Conservation (phyloP, 2,797 vertebrate genomes). For the Amblyraja radiata region DNA sequence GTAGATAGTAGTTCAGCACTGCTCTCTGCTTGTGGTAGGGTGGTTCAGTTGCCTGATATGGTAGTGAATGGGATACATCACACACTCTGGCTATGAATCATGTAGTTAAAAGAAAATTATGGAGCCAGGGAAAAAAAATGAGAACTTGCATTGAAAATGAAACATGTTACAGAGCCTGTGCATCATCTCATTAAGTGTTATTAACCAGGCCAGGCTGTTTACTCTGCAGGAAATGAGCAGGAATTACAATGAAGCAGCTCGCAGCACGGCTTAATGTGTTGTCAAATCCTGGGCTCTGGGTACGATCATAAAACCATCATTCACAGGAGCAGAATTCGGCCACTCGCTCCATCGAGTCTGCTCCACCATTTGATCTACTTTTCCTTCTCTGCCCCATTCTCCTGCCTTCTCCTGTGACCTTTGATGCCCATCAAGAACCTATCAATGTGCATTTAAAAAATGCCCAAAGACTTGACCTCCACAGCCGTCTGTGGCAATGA, state of each 20-base stretch:
- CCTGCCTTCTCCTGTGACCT: too few relatives aligned
- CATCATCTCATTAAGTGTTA: conserved; percentile 35
- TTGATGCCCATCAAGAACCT: too few relatives aligned
- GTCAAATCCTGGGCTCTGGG: background rate
- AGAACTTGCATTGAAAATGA: conserved; percentile 7
- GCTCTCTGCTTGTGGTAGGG: too few relatives aligned
- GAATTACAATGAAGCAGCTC: conserved; percentile 4
- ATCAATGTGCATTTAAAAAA: too few relatives aligned
- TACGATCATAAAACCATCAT: background rate
- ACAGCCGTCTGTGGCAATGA: too few relatives aligned
- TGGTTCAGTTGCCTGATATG: too few relatives aligned
- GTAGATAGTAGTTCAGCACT: too few relatives aligned
- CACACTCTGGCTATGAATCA: conserved; percentile 21
- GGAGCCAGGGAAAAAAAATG: conserved; percentile 8
- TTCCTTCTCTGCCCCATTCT: too few relatives aligned
- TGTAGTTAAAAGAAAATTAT: conserved; percentile 23
- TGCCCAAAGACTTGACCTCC: too few relatives aligned
- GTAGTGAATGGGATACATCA: background rate
- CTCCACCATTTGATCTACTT: too few relatives aligned
- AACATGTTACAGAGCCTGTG: background rate
- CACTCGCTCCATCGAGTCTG: too few relatives aligned
- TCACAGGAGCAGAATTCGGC: too few relatives aligned
- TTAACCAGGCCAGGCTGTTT: background rate
- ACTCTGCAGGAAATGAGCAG: background rate
- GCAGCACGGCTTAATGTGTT: background rate